Evolutionary conservation across 2,888 invertebrate species (phyloP).

Genomic region (Lypha dubia): DNA sequence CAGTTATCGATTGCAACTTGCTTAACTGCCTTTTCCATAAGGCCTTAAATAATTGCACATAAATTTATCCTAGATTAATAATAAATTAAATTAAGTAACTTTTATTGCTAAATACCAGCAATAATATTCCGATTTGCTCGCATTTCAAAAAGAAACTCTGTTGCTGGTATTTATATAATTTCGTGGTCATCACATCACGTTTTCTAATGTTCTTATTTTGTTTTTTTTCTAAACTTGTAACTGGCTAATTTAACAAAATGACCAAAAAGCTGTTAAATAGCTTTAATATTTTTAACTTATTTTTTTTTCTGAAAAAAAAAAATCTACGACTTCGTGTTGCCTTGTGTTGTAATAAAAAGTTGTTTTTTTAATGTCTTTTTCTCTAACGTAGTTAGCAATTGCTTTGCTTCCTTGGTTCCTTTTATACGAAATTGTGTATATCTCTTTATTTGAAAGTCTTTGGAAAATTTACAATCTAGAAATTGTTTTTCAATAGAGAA

Average conservation of each 20-base stretch:
- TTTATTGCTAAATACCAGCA: background rate
- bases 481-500: background rate
- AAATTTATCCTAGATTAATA: background rate
- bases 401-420: background rate
- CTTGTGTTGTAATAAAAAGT: background rate
- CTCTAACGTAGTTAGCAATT: background rate
- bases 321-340: background rate
- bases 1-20: background rate
- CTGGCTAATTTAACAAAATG: background rate
- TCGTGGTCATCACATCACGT: background rate
- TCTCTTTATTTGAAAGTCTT: background rate
- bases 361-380: background rate
- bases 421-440: background rate
- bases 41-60: background rate
- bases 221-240: background rate
- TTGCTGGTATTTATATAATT: background rate
- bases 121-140: background rate
- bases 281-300: background rate
- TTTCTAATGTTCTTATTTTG: background rate
- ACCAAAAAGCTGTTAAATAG: slow-evolving; percentile 8
- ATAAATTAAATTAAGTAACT: background rate
- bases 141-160: background rate
- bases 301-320: background rate
- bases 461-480: background rate
- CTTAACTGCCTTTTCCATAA: background rate